Evolutionary conservation across 2,888 invertebrate species (phyloP), one percentile per base, ranked within the genome.

Genomic region (Noctua janthina): DNA sequence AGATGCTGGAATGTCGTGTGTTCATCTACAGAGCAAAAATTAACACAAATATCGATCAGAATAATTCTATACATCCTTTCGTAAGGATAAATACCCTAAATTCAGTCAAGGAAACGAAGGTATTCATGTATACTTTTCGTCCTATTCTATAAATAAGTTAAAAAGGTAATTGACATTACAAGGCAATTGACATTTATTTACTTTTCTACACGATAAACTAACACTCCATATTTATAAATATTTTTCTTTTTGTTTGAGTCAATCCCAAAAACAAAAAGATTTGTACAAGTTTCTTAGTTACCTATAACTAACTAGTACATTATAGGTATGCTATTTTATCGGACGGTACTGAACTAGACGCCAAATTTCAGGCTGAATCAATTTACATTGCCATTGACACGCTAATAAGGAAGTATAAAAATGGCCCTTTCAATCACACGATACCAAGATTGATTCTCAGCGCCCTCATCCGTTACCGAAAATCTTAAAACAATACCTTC

Each of bases 1-100:
- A 98, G 97, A 94, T 95, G 83, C 97, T 98, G 82, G 97, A 98
- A 89, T 97, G 97, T 82, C 97, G 97, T 39, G 97, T 97, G 0
- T 98, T 98, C 90, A 96, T 98, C 86, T 98, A 98, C 91, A 98
- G 98, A 95, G 98, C 98, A 2, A 98, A 98, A 92, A 94, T 98
- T 64, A 96, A 95, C 29, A 97, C 96, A 43, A 76, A 67, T 5
- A n/a, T 74, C 0, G 97, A 98, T 79, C 93, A 93, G 39, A 95
- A 95, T 11, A 97, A 97, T 0, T 92, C 97, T 43, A 95, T 97
- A 54, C 97, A 98, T 92, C 95, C 98, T 0, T 95, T 93, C 85
- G 92, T 95, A 3, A 93, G 95, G 83, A 84, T 94, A 2, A 93
- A 94, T 80, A 89, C 91, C 2, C 84, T 95, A 66, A 95, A 92